Evolutionary conservation across 2,797 vertebrate species (phyloP).

Genomic region (Clamator glandarius): DNA sequence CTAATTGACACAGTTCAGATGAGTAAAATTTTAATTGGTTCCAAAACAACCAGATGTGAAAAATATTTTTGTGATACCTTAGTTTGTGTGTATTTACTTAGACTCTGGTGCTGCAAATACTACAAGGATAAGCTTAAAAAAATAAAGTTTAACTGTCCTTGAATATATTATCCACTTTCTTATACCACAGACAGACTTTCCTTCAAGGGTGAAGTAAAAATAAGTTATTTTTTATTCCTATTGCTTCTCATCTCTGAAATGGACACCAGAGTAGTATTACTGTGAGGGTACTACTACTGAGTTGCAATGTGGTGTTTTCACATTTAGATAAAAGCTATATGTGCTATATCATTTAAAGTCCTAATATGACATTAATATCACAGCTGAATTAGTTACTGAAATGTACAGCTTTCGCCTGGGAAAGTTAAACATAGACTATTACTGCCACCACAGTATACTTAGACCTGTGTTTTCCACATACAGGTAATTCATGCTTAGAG

Average conservation of each 20-base stretch:
- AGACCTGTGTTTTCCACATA: not conserved
- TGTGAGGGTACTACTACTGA: not conserved
- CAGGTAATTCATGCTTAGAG: not conserved
- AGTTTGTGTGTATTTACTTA: not conserved
- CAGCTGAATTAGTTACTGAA: not conserved
- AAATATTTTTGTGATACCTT: not conserved
- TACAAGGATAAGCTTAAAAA: not conserved
- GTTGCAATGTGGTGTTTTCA: not conserved
- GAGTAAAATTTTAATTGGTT: slow-evolving; percentile 11
- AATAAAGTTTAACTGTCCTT: not conserved
- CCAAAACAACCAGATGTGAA: slow-evolving; percentile 48
- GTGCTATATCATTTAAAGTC: not conserved
- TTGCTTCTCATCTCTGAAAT: not conserved
- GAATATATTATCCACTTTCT: not conserved
- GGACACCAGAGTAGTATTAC: too few species aligned
- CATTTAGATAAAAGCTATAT: not conserved
- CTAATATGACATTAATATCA: not conserved
- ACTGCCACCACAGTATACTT: not conserved
- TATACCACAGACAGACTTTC: not conserved
- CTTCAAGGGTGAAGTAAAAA: not conserved
- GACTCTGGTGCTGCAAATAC: not conserved
- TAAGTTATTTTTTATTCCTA: not conserved
- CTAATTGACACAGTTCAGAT: slow-evolving; percentile 46
- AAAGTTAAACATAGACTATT: not conserved
- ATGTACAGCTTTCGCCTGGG: not conserved